Evolutionary conservation across 2,888 invertebrate species (phyloP), one percentile per base, ranked within the genome.

Genomic region (Auanema sp.): DNA sequence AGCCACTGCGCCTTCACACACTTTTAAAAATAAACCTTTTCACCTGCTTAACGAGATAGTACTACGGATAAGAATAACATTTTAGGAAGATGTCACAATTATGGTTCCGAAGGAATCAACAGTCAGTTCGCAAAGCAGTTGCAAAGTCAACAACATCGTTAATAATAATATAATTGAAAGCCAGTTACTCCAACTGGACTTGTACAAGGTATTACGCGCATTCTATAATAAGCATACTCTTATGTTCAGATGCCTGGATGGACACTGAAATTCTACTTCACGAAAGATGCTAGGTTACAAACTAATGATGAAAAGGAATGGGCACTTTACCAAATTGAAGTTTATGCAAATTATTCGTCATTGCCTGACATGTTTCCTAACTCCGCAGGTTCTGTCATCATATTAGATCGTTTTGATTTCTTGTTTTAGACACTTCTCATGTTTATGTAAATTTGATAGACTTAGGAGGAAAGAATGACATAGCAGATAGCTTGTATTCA

Each of bases 271-370:
- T 33, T 64, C 1, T 33, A 33, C 18, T 60, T 64, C 44, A 54
- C 64, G 4, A 47, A 41, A 14, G 59, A 59, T 40, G 49, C 51
- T 10, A 44, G 58, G 25, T 66, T 73, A 41, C 61, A 60, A 47
- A 73, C 73, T 0, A 63, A 70, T 11, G 58, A 61, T 11, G 60
- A 57, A 21, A 66, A 60, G 43, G 58, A 72, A 43, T 73, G 58
- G 25, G 50, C 67, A 1, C 53, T 74, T 0, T 72, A 62, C 44
- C 64, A 69, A 65, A 68, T 76, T 0, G 69, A 70, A 11, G 54
- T 76, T 0, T 64, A 65, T 16, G 74, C 76, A 1, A 72, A 76
- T 42, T 76, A 65, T 53, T 42, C 69, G 5, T 57, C 69, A 10
- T 60, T 65, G 47, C 49, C 68, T 0, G 42, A n/a, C 2, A 18